phyloP scores from a whole-genome alignment of 2,888 invertebrate species.

The Xestoiulus laeticollis region DNA sequence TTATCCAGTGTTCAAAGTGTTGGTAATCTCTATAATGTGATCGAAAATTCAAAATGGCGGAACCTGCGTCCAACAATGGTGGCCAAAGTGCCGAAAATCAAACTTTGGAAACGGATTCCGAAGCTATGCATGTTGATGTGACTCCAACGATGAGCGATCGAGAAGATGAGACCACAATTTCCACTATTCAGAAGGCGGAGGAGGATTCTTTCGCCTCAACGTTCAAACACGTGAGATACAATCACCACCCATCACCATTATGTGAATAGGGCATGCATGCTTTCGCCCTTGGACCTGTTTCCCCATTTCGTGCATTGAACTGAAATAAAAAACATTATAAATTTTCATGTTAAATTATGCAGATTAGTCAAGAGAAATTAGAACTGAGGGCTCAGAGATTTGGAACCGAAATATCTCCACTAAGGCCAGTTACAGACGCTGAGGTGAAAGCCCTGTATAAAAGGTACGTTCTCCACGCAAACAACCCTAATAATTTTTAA shows the following conservation, averaged over 20 bases:
- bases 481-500: not conserved
- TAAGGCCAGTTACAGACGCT: conserved; percentile 64
- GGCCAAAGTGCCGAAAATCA: conserved; percentile 27
- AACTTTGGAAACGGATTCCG: not conserved
- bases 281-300: too few species aligned
- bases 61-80: not conserved
- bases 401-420: conserved; percentile 65
- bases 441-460: conserved; percentile 65
- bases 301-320: too few species aligned
- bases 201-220: not conserved
- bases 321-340: too few species aligned
- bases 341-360: too few species aligned
- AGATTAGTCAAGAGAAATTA: conserved; percentile 68
- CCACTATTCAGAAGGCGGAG: not conserved
- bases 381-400: conserved; percentile 71
- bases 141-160: conserved; percentile 23
- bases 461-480: conserved; percentile 62
- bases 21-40: too few species aligned
- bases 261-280: too few species aligned
- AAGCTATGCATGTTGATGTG: conserved; percentile 49
- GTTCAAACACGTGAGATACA: not conserved
- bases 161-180: not conserved
- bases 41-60: conserved; percentile 6
- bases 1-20: too few species aligned
- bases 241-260: too few species aligned